Percentiles rank a stretch among this genome's conserved stretches.
phyloP scores from a whole-genome alignment of 1,140 invertebrate genomes.

The Acyrthosiphon pisum region DNA sequence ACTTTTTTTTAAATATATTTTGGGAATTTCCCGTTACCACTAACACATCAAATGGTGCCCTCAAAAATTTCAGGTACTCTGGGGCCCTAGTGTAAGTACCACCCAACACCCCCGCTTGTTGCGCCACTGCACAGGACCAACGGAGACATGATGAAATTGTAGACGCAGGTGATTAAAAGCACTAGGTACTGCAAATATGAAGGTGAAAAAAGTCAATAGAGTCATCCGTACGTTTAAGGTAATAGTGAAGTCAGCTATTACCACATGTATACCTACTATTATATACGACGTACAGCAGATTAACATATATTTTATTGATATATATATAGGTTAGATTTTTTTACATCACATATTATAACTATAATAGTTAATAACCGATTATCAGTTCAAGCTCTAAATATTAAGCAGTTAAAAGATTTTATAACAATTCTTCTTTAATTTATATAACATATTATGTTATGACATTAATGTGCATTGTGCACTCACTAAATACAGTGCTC shows the following conservation, averaged over 20 bases:
- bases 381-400: not conserved
- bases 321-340: not conserved
- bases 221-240: not conserved
- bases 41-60: too few species aligned
- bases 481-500: not conserved
- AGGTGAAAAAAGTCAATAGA: not conserved
- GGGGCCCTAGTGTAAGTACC: too few species aligned
- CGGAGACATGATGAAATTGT: constrained; percentile 8
- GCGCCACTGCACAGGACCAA: not conserved
- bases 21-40: too few species aligned
- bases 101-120: too few species aligned
- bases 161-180: not conserved
- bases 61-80: too few species aligned
- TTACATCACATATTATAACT: not conserved
- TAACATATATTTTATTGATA: not conserved
- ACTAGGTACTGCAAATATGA: not conserved
- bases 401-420: not conserved
- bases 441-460: not conserved
- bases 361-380: too few species aligned
- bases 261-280: too few species aligned
- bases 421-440: not conserved
- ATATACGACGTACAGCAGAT: not conserved
- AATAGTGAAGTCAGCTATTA: not conserved
- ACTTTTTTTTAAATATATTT: too few species aligned
- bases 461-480: not conserved